A percentile compares a stretch with the other conserved stretches of the same genome.
Conservation (phyloP, 2,797 vertebrate genomes). For the Luscinia luscinia region DNA sequence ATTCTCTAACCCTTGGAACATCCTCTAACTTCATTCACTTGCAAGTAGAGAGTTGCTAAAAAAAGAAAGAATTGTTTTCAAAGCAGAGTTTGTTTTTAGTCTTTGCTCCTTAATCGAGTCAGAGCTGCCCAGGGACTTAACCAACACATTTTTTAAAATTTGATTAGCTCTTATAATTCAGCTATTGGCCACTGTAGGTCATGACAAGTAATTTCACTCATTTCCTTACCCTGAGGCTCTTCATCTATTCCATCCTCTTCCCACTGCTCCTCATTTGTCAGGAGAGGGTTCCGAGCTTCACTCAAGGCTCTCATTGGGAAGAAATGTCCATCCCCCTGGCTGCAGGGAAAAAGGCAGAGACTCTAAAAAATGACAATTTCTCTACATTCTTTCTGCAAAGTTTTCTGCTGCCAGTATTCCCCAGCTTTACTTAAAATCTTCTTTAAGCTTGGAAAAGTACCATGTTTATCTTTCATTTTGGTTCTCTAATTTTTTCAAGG, state of each 20-base stretch:
- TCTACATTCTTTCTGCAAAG: not conserved
- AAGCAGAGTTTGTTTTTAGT: not conserved
- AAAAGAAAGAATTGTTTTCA: not conserved
- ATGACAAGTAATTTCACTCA: not conserved
- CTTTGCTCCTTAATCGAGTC: not conserved
- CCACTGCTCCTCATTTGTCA: slow-evolving; percentile 91
- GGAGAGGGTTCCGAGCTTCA: slow-evolving; percentile 89
- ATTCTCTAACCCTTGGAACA: not conserved
- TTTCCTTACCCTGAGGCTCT: slow-evolving; percentile 83
- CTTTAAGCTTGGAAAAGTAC: not conserved
- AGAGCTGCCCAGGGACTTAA: not conserved
- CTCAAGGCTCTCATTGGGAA: slow-evolving; percentile 87
- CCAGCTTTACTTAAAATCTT: not conserved
- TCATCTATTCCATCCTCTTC: slow-evolving; percentile 89
- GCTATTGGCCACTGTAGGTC: not conserved
- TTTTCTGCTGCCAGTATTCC: not conserved
- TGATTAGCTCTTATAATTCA: not conserved
- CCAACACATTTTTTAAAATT: not conserved
- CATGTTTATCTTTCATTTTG: not conserved
- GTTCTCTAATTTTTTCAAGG: not conserved
- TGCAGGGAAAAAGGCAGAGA: slow-evolving; percentile 57
- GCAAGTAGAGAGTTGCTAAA: not conserved
- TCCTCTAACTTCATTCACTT: not conserved
- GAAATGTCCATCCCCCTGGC: slow-evolving; percentile 93
- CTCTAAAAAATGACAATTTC: not conserved